Evolutionary conservation across 2,888 invertebrate species (phyloP).

Genomic region (Agriotes lineatus): DNA sequence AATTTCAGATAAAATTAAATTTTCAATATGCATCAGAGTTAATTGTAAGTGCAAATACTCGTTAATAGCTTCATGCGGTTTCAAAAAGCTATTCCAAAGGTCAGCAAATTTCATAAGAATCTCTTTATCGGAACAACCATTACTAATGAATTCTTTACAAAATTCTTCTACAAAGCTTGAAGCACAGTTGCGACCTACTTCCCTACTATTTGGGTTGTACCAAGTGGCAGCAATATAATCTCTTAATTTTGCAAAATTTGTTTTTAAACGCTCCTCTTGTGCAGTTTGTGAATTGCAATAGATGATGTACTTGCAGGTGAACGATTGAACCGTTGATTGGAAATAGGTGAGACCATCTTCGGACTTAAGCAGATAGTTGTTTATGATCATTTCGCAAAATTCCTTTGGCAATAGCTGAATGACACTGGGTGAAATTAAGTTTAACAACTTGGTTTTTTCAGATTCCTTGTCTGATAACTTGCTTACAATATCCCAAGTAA

Average conservation of each 20-base stretch:
- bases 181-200: neutral
- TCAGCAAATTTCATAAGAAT: conserved; percentile 14
- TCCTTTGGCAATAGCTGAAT: conserved; percentile 11
- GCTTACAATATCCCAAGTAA: conserved; percentile 23
- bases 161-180: conserved; percentile 28
- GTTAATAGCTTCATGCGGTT: conserved; percentile 21
- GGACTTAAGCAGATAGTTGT: conserved; percentile 24
- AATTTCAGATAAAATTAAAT: neutral
- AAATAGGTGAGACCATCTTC: conserved; percentile 9
- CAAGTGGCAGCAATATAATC: neutral
- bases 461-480: neutral
- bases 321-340: conserved; percentile 17
- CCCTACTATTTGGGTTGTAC: neutral
- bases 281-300: conserved; percentile 9
- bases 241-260: conserved; percentile 14
- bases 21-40: conserved; percentile 8
- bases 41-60: conserved; percentile 34
- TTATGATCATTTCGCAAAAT: conserved; percentile 25
- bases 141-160: conserved; percentile 19
- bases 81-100: conserved; percentile 19
- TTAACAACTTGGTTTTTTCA: neutral
- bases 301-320: conserved; percentile 31
- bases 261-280: conserved; percentile 5
- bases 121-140: neutral
- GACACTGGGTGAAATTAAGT: neutral